These are phyloP conservation scores for Drosophila atroscutellata DNA, from an alignment of 2,888 invertebrate genomes.

Conservation along the genomic window DNA sequence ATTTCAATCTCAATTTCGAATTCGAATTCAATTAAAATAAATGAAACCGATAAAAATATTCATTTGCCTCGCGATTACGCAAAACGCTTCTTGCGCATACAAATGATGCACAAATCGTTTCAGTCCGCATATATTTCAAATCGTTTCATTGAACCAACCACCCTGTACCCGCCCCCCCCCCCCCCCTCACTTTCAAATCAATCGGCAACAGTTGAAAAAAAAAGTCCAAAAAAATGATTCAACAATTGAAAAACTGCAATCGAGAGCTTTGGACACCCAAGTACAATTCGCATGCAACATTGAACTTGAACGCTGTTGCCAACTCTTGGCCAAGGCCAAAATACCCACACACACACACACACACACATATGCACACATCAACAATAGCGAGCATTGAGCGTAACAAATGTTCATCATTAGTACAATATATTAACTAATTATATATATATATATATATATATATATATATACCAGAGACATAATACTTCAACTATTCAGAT, in stretches of 20 bases:
- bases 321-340: slow-evolving; percentile 32
- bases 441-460: no score
- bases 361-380: not conserved
- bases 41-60: slow-evolving; percentile 5
- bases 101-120: slow-evolving; percentile 38
- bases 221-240: not conserved
- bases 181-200: not conserved
- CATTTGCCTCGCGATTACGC: slow-evolving; percentile 14
- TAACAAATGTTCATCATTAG: not conserved
- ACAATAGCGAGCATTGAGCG: not conserved
- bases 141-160: not conserved
- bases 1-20: no score
- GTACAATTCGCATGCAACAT: slow-evolving; percentile 25
- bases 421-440: not conserved
- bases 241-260: slow-evolving; percentile 25
- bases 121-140: slow-evolving; percentile 7
- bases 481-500: not conserved
- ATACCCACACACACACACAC: not conserved
- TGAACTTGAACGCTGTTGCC: slow-evolving; percentile 35
- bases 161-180: not conserved
- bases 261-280: not conserved
- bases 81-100: slow-evolving; percentile 35
- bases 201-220: slow-evolving; percentile 8
- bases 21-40: not conserved
- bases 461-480: not conserved